Conservation (phyloP, 2,797 vertebrate species). For the Semotilus atromaculatus region DNA sequence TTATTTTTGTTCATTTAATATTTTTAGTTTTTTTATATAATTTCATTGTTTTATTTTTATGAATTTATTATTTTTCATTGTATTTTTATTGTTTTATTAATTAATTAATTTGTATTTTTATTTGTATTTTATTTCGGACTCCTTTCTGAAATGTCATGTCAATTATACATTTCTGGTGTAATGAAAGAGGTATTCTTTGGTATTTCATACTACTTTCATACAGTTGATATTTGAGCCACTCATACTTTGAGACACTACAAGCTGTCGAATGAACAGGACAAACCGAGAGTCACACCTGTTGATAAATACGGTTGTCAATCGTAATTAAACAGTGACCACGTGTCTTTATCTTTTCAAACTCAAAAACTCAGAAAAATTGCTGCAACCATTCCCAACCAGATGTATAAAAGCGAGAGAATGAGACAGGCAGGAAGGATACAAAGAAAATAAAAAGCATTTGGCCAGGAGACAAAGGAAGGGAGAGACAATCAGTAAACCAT, state of each 20-base stretch:
- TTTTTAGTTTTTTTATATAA: neutral
- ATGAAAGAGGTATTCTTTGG: neutral
- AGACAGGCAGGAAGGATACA: no score
- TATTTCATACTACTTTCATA: neutral
- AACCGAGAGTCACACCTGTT: neutral
- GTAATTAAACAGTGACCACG: neutral
- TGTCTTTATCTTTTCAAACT: neutral
- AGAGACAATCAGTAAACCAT: slow-evolving; percentile 32
- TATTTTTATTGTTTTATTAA: neutral
- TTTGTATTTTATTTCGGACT: neutral
- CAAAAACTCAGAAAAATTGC: neutral
- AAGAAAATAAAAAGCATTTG: slow-evolving; percentile 6
- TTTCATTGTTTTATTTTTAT: neutral
- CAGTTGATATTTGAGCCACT: neutral
- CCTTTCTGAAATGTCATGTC: neutral
- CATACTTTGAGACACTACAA: no score
- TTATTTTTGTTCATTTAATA: neutral
- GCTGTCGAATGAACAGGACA: slow-evolving; percentile 9
- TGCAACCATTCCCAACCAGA: neutral
- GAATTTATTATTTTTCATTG: neutral
- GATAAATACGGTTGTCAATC: neutral
- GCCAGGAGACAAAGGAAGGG: slow-evolving; percentile 30
- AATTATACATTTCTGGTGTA: neutral
- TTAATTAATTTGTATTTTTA: no score
- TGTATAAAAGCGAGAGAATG: neutral